These are phyloP conservation scores for Beaufortia kweichowensis DNA, from an alignment of 2,113 vertebrate species.

Conservation along the genomic window DNA sequence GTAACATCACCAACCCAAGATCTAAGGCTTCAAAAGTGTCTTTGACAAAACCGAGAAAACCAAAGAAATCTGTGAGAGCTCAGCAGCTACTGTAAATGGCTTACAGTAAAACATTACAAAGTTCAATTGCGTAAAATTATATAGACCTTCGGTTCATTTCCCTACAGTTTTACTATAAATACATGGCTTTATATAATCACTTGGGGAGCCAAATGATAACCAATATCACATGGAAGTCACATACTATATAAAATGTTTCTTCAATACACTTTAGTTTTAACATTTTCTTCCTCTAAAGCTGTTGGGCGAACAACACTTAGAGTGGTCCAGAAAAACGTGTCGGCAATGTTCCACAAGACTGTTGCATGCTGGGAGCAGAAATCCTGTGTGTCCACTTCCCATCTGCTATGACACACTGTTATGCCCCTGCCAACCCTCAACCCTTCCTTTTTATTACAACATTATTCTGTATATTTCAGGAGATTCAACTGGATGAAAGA, in stretches of 20 bases:
- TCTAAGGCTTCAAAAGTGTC: background rate
- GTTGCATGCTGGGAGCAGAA: constrained; percentile 36
- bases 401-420: constrained; percentile 26
- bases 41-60: constrained; percentile 1
- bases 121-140: no score
- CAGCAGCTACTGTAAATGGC: background rate
- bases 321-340: background rate
- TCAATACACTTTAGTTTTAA: background rate
- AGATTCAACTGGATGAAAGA: background rate
- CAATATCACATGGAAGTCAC: no score
- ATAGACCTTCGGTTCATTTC: no score
- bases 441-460: background rate
- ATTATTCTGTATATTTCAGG: background rate
- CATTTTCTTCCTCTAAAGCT: background rate
- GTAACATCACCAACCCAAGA: background rate
- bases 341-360: constrained; percentile 21
- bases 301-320: background rate
- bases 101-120: background rate
- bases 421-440: background rate
- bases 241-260: background rate
- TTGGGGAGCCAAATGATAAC: no score
- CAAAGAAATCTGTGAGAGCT: background rate
- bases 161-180: no score
- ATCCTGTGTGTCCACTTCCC: constrained; percentile 34
- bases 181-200: background rate